These are phyloP conservation scores for Acrossocheilus wenchowensis DNA, from an alignment of 2,797 vertebrate genomes.

Conservation along the genomic window DNA sequence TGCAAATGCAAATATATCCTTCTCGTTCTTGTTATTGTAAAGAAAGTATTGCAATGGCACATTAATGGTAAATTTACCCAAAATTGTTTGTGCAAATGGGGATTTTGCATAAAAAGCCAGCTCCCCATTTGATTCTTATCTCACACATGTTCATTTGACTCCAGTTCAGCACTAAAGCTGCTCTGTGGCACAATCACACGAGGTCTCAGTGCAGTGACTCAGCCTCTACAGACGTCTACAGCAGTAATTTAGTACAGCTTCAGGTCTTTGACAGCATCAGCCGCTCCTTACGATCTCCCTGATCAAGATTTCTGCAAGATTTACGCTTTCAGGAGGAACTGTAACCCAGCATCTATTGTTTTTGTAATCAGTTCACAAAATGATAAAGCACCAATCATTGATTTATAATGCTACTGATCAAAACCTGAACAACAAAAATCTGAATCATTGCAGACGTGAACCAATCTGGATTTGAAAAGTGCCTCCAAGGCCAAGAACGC, in stretches of 20 bases:
- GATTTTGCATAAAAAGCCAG: constrained; percentile 69
- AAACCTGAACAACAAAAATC: constrained; percentile 40
- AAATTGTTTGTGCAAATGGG: constrained; percentile 74
- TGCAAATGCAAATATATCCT: constrained; percentile 45
- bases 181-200: neutral
- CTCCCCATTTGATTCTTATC: constrained; percentile 71
- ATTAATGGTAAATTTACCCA: constrained; percentile 77
- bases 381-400: constrained; percentile 70
- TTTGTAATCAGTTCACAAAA: constrained; percentile 75
- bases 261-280: constrained; percentile 18
- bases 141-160: constrained; percentile 67
- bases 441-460: constrained; percentile 23
- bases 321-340: constrained; percentile 56
- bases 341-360: constrained; percentile 62
- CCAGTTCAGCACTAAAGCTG: constrained; percentile 26
- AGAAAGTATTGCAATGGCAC: constrained; percentile 75
- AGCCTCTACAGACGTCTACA: constrained; percentile 10
- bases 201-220: neutral
- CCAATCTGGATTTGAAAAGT: constrained; percentile 41
- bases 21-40: constrained; percentile 62
- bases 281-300: constrained; percentile 57
- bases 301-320: constrained; percentile 64
- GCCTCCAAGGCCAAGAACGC: constrained; percentile 42
- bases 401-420: constrained; percentile 61
- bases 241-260: constrained; percentile 33